Evolutionary conservation across 2,797 vertebrate species (phyloP).

Genomic region (Tenualosa thibaudeaui): DNA sequence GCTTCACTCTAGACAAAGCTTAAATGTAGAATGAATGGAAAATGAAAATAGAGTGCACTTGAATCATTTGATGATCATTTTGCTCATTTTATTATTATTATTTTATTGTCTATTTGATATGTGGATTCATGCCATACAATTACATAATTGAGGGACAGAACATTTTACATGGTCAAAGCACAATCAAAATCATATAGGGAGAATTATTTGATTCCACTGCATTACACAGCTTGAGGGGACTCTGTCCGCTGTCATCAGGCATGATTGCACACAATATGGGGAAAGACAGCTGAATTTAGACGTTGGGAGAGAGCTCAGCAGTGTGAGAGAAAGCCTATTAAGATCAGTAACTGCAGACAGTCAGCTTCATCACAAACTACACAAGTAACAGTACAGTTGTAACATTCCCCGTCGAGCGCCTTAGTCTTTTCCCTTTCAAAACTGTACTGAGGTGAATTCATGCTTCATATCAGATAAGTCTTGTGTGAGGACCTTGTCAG

Average conservation of each 20-base stretch:
- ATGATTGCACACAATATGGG: conserved; percentile 63
- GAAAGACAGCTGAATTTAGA: conserved; percentile 59
- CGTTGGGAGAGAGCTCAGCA: conserved; percentile 35
- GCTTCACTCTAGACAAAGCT: too few relatives aligned
- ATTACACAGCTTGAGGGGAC: conserved; percentile 51
- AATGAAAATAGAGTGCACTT: neutral
- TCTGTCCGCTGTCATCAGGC: conserved; percentile 55
- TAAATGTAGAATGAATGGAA: too few relatives aligned
- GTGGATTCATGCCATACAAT: neutral
- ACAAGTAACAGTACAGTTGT: neutral
- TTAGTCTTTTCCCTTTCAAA: neutral
- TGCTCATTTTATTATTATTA: neutral
- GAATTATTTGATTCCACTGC: conserved; percentile 62
- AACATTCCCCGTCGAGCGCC: neutral
- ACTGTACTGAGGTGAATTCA: neutral
- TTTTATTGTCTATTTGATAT: neutral
- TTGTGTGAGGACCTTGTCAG: conserved; percentile 17
- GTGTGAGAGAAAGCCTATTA: conserved; percentile 7
- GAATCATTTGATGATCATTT: neutral
- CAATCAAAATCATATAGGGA: conserved; percentile 31
- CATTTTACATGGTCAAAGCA: neutral
- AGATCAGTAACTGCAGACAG: conserved; percentile 4
- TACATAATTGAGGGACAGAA: conserved; percentile 8
- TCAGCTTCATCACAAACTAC: neutral
- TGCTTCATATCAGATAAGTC: conserved; percentile 14